Percentiles rank a stretch among this genome's conserved stretches.
Evolutionary conservation across 2,888 invertebrate genomes (phyloP).

Genomic region (Habroteleia sp.): DNA sequence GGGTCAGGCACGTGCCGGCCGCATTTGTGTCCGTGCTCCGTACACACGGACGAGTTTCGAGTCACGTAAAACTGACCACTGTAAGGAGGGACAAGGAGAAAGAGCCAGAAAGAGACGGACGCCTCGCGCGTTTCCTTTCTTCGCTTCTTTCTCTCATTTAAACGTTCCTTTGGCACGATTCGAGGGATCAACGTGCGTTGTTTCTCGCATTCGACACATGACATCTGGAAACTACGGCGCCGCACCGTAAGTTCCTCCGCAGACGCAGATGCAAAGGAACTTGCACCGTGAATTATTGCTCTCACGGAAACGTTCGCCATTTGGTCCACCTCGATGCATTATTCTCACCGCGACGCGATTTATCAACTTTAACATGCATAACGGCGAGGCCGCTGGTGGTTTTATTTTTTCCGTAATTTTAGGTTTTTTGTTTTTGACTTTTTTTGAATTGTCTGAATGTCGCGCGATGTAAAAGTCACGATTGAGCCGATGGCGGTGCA

Average conservation of each 20-base stretch:
- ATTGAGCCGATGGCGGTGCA: conserved; percentile 1
- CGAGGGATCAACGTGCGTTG: conserved; percentile 60
- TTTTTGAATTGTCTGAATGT: no score
- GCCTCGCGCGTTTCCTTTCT: conserved; percentile 47
- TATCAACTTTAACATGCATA: conserved; percentile 43
- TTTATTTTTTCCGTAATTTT: not conserved
- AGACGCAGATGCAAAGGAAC: conserved; percentile 50
- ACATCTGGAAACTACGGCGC: conserved; percentile 61
- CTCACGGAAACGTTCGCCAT: conserved; percentile 34
- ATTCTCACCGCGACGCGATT: conserved; percentile 37
- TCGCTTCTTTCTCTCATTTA: conserved; percentile 48
- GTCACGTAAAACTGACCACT: conserved; percentile 62
- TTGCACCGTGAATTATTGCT: conserved; percentile 52
- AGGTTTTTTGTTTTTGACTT: not conserved
- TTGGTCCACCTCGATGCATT: conserved; percentile 38
- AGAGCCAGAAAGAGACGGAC: not conserved
- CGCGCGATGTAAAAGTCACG: no score
- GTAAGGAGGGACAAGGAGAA: conserved; percentile 11
- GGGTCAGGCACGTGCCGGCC: conserved; percentile 61
- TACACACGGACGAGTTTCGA: conserved; percentile 38
- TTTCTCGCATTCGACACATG: conserved; percentile 62
- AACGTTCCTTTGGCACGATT: conserved; percentile 55
- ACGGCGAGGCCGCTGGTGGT: conserved; percentile 2
- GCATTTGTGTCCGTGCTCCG: conserved; percentile 28
- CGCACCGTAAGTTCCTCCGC: conserved; percentile 30